Base-by-base conservation (phyloP, 2,113 vertebrate species). In the Coturnix japonica region DNA sequence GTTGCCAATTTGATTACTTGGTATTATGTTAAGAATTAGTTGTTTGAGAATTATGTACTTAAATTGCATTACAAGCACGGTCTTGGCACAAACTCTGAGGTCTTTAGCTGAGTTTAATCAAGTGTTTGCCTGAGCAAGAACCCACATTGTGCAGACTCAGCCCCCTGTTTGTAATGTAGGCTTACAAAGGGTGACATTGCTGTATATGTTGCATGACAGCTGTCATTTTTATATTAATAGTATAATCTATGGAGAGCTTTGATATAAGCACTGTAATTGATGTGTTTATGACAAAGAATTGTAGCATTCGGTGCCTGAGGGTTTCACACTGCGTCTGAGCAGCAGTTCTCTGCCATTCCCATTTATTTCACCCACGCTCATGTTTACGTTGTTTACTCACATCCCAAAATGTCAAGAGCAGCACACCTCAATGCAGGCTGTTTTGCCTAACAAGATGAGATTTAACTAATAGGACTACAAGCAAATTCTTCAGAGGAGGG, bases 221-320 rank as follows among this genome's bases (percentile, higher is more conserved):
- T 96, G 93, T 56, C 93, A 90, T 71, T 82, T 33, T 77, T 60
- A 18, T 75, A 87, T 64, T 76, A 64, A 73, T 43, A 53, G 67
- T 4, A 11, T 53, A 37, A 87, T 76, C 64, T 46, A 19, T 53
- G 5, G 65, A 85, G 82, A 59, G 49, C 49, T 92, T 59, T 78
- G 89, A 35, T 72, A 35, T 59, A 75, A 95, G 75, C 4, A n/a
- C 78, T 51, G 71, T 51, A 76, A 90, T 66, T 60, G 95, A 81
- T 81, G 89, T 91, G 83, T 78, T 95, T 92, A 49, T 89, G 94
- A 77, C 30, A 73, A 49, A 78, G 81, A 84, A 31, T 28, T 56
- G 77, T 7, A 69, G 88, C 67, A 1, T 35, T 84, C 14, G 0
- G 22, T 21, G 94, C 91, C 0, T 1, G 44, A 46, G 88, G 91